These are phyloP conservation scores for Chaetops frenatus DNA, from an alignment of 2,113 vertebrate species.

Conservation along the genomic window DNA sequence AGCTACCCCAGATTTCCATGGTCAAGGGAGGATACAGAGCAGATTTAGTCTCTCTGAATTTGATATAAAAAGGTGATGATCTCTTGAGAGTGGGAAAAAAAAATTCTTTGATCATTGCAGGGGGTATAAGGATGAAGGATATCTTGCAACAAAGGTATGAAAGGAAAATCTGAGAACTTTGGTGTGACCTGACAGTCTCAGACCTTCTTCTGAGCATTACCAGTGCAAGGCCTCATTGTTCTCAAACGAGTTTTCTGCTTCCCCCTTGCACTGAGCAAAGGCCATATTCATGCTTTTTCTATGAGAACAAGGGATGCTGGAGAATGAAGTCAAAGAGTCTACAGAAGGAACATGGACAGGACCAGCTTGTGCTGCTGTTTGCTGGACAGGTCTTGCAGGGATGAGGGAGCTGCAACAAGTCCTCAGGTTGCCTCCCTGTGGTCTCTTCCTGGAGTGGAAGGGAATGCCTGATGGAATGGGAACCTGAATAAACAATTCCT, in stretches of 20 bases:
- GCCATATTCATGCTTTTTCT: neutral
- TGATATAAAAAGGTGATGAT: neutral
- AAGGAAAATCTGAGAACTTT: neutral
- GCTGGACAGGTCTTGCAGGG: neutral
- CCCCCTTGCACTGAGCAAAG: neutral
- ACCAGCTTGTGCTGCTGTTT: neutral
- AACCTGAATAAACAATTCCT: neutral
- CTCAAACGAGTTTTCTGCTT: neutral
- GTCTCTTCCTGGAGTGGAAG: neutral
- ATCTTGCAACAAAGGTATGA: neutral
- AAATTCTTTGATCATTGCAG: neutral
- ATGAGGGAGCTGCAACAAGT: neutral
- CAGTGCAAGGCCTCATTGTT: neutral
- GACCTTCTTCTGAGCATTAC: neutral
- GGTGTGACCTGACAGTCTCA: neutral
- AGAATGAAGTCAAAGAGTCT: neutral
- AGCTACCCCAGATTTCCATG: neutral
- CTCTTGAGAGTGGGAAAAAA: neutral
- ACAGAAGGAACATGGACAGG: neutral
- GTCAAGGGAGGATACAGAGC: neutral
- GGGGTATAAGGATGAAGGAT: neutral
- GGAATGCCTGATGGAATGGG: neutral
- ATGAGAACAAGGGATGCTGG: neutral
- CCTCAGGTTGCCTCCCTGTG: neutral
- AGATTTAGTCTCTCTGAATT: neutral